These are phyloP conservation scores for Phylloscopus whistleri DNA, from an alignment of 2,113 vertebrate genomes.

Conservation along the genomic window DNA sequence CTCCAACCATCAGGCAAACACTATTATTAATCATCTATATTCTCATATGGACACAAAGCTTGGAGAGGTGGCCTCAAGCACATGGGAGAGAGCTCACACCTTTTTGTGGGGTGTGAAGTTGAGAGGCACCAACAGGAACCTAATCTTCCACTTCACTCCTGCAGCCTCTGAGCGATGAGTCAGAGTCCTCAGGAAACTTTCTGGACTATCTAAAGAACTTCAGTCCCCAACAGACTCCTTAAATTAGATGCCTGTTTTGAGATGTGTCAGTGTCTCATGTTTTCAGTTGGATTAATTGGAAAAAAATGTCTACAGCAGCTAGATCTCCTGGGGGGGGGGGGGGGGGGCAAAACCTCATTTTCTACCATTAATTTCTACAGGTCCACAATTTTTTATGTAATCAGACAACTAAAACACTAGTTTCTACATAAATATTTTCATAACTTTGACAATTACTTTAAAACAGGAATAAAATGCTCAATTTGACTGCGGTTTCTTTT, in stretches of 20 bases:
- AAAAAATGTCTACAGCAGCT: background rate
- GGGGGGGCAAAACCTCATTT: background rate
- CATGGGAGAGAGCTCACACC: background rate
- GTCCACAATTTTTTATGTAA: background rate
- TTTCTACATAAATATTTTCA: slow-evolving; percentile 38
- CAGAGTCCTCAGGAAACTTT: slow-evolving; percentile 7
- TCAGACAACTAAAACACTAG: background rate
- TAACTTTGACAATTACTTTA: slow-evolving; percentile 21
- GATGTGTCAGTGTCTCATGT: background rate
- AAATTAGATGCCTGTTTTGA: background rate
- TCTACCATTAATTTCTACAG: background rate
- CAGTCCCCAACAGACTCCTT: background rate
- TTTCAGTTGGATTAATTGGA: background rate
- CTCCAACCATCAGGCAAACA: background rate
- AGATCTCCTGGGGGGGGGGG: background rate
- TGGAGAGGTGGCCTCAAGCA: background rate
- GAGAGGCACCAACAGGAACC: background rate
- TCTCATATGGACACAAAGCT: background rate
- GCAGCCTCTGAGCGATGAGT: background rate
- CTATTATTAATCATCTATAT: background rate
- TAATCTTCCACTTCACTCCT: background rate
- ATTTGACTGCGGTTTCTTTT: background rate
- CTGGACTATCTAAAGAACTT: background rate
- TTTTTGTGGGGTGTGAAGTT: background rate
- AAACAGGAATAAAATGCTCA: slow-evolving; percentile 4